These are phyloP conservation scores for Cynaeus angustus DNA, from an alignment of 2,888 invertebrate species.

Conservation along the genomic window DNA sequence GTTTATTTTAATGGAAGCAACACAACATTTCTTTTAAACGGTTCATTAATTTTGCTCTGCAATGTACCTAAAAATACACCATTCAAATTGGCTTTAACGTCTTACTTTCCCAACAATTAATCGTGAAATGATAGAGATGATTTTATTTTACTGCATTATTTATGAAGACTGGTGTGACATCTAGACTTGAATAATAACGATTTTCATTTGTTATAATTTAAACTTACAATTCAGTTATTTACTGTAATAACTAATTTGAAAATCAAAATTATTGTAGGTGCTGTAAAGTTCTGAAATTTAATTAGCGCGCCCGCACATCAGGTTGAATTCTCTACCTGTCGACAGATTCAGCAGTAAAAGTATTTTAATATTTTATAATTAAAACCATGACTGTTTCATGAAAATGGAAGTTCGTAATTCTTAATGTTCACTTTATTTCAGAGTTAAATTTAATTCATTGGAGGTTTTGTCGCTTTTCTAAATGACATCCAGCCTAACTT, in stretches of 20 bases:
- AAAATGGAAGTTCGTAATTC: constrained; percentile 20
- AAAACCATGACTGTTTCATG: constrained; percentile 36
- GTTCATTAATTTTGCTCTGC: constrained; percentile 38
- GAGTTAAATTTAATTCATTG: constrained; percentile 33
- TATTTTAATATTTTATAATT: constrained; percentile 49
- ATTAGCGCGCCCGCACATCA: constrained; percentile 44
- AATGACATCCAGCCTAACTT: constrained; percentile 10
- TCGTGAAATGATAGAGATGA: constrained; percentile 16
- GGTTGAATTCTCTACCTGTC: constrained; percentile 40
- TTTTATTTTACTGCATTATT: background rate
- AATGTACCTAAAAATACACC: constrained; percentile 17
- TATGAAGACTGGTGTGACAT: background rate
- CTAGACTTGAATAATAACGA: no score
- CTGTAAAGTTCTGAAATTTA: constrained; percentile 43
- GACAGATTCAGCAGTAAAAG: constrained; percentile 34
- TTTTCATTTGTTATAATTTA: constrained; percentile 15
- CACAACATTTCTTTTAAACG: constrained; percentile 30
- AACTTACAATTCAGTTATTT: constrained; percentile 40
- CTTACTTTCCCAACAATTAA: constrained; percentile 31
- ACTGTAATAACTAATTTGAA: constrained; percentile 40
- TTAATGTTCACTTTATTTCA: constrained; percentile 26
- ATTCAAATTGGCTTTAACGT: constrained; percentile 36
- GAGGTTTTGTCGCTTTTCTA: constrained; percentile 23
- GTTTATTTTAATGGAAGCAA: constrained; percentile 22
- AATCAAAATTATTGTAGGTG: constrained; percentile 42